Conservation (phyloP, 2,888 invertebrate species). For the Xiphydria camelus region DNA sequence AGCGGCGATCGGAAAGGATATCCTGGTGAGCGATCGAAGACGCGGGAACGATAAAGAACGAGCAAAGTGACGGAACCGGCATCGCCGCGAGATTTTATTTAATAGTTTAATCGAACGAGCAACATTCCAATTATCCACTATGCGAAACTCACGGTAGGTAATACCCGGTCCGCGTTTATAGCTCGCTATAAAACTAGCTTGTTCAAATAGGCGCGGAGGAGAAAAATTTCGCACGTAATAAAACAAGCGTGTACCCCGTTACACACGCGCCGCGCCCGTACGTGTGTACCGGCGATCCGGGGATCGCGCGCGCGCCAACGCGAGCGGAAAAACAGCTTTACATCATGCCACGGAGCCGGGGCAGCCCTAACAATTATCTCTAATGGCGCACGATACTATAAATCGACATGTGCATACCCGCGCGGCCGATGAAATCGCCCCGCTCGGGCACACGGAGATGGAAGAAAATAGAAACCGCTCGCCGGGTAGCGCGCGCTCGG, state of each 20-base stretch:
- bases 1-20: too few species aligned
- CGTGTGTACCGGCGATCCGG: background rate
- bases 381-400: conserved; percentile 55
- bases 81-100: conserved; percentile 28
- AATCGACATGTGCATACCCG: conserved; percentile 50
- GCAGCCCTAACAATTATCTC: conserved; percentile 52
- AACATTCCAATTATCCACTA: conserved; percentile 47
- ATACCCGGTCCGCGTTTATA: conserved; percentile 28
- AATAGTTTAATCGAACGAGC: conserved; percentile 49
- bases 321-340: conserved; percentile 43
- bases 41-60: too few species aligned
- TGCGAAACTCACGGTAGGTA: conserved; percentile 1
- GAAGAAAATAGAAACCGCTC: conserved; percentile 50
- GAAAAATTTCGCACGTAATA: conserved; percentile 54
- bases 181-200: conserved; percentile 37
- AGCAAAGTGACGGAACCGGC: too few species aligned
- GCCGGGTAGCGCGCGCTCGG: conserved; percentile 13
- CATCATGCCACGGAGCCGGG: conserved; percentile 29
- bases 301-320: conserved; percentile 4
- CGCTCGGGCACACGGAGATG: conserved; percentile 22
- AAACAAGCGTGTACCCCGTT: conserved; percentile 34
- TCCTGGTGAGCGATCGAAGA: too few species aligned
- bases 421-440: conserved; percentile 43
- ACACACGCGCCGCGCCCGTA: too few species aligned
- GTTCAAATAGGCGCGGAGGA: conserved; percentile 30